Evolutionary conservation across 2,113 vertebrate genomes (phyloP), one percentile per base, ranked within the genome.

Genomic region (Grantiella picta): DNA sequence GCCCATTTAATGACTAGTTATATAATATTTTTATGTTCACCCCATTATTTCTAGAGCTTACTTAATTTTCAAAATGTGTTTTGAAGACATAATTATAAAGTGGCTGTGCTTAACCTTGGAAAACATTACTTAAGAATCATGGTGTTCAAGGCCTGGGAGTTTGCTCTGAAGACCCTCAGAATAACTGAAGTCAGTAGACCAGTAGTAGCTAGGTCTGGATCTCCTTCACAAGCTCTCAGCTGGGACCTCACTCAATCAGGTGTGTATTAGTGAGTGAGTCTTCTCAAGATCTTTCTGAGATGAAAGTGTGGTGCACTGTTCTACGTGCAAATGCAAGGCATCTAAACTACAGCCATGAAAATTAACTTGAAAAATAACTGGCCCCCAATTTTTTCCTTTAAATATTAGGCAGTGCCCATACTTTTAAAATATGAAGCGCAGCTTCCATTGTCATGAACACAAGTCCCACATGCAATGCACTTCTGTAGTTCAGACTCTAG

Each of bases 111-210:
- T 90, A 29, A 28, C 24, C 22, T 56, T 44, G 22, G 33, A 22
- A 80, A 77, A 65, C 1, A 23, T n/a, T 28, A 28, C n/a, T 66
- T 45, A 42, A 47, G 27, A 44, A 45, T 80, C 17, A 31, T 25
- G 49, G 12, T 25, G 15, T 38, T 82, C 35, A 79, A 35, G 29
- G 17, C 65, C 66, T 57, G 59, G 59, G n/a, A 83, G n/a, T 28
- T 49, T 77, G 25, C 25, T 49, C 63, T 79, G 31, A 69, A 86
- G 36, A 60, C 17, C 9, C 6, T 44, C 22, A 56, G 40, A 20
- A 61, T 16, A 45, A 22, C 0, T 72, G 52, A 68, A 68, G 29
- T 59, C 28, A 38, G 4, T 19, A 53, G 0, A 0, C 47, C 44
- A 36, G 27, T 9, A 85, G 35, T 21, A 64, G 7, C 9, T 56